Evolutionary conservation across 2,113 vertebrate species (phyloP), one percentile per base, ranked within the genome.

Genomic region (Tretioscincus oriximinensis): DNA sequence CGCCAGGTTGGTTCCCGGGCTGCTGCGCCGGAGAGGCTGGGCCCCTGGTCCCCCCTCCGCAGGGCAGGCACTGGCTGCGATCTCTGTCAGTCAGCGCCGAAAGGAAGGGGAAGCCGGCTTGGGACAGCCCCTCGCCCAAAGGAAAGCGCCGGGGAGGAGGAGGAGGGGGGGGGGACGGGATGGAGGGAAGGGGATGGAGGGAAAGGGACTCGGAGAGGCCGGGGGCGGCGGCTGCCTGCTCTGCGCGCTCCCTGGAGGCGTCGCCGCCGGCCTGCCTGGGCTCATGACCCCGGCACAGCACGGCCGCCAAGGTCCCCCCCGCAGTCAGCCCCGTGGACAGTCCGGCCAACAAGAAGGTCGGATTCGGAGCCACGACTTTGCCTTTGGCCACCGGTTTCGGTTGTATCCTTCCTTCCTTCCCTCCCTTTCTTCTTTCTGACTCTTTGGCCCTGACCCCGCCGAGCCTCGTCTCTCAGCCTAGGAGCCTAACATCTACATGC

Each of bases 41-140:
- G 73, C 73, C 76, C 69, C 76, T 41, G 35, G 73, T 82, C 73
- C 80, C 73, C 80, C 80, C 80, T 82, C 80, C 73, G 67, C 80
- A 70, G 80, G 80, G 73, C 73, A 18, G 51, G 54, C 80, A 82
- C 65, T 76, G 80, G 80, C 80, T 82, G 80, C 73, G 73, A 7
- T 69, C 80, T 60, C 80, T 82, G 80, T 82, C 80, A 82, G 26
- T 82, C 80, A 82, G 8, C 80, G 73, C 80, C 80, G 65, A 82
- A 76, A 82, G 80, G 80, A 76, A 76, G 80, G 80, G 80, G 80
- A 76, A 82, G 80, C 80, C 80, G 80, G 80, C 65, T 69, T 82
- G 80, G 80, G 80, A 82, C 80, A 76, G 73, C 80, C 80, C 73
- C 80, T 81, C 80, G 73, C 80, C 80, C 80, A 58, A 12, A 60